These are phyloP conservation scores for Ctenochaetus hawaiiensis DNA, from an alignment of 2,797 vertebrate species.

Conservation along the genomic window DNA sequence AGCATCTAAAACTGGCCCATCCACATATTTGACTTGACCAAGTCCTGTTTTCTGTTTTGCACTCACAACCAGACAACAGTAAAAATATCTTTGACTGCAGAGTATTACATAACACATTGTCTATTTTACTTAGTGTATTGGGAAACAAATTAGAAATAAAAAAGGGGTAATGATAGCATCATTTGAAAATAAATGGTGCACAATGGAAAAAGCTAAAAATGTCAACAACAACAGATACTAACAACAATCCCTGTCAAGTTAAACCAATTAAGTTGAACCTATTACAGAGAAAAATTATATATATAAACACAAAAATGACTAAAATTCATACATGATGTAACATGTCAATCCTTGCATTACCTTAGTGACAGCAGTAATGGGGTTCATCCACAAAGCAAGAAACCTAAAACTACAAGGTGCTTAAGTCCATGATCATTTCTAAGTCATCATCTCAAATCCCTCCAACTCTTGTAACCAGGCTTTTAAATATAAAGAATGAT, in stretches of 20 bases:
- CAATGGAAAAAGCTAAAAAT: constrained; percentile 17
- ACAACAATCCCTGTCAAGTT: constrained; percentile 10
- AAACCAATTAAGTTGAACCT: not conserved
- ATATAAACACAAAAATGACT: not conserved
- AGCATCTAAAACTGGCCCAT: not conserved
- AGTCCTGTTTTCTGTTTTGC: constrained; percentile 5
- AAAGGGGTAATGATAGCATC: constrained; percentile 32
- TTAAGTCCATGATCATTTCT: constrained; percentile 16
- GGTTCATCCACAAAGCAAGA: constrained; percentile 8
- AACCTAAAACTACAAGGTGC: constrained; percentile 11
- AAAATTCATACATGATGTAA: not conserved
- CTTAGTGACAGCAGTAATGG: constrained; percentile 18
- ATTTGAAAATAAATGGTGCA: not conserved
- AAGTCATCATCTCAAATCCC: constrained; percentile 15
- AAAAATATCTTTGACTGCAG: not conserved
- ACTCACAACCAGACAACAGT: constrained; percentile 2
- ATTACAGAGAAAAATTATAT: not conserved
- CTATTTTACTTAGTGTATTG: constrained; percentile 6
- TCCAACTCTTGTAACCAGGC: constrained; percentile 14
- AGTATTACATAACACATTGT: constrained; percentile 5
- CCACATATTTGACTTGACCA: not conserved
- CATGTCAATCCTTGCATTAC: constrained; percentile 17
- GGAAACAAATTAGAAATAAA: constrained; percentile 43
- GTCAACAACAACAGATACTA: constrained; percentile 1
- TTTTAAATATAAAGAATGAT: constrained; percentile 33